Evolutionary conservation across 2,113 vertebrate species (phyloP), one percentile per base, ranked within the genome.

Genomic region (Neodontobutis hainanensis): DNA sequence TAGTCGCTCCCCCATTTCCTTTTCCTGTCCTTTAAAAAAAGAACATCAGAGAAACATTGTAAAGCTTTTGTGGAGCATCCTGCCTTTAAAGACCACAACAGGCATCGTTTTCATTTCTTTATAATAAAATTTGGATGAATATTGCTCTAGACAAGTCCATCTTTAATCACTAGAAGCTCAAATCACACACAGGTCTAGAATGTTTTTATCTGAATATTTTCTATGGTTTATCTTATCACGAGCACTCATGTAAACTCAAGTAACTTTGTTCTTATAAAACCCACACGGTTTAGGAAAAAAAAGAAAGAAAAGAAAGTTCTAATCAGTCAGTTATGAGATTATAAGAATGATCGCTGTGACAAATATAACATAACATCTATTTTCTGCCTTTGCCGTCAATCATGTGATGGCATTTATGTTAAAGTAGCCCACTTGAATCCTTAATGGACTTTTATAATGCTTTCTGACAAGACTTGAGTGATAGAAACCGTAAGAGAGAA

Each of bases 11-110:
- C 58, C 14, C 14, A 40, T 65, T 63, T 79, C 15, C 27, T 67
- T 38, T 70, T 68, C 47, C 32, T 74, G 38, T 67, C 58, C 65
- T 78, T 11, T 60, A 50, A 69, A 42, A 72, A 80, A 61, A 14
- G 47, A 76, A 75, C 70, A 85, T 86, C 81, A 83, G 65, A 87
- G 72, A 46, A 72, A 55, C 71, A 69, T 40, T 75, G 44, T 62
- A 59, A 77, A 52, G 16, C 42, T 65, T 71, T 46, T 0, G 11
- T 52, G 32, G 38, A 50, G 56, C 49, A 38, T 77, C 60, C 63
- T 72, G 47, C 65, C 70, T 78, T 83, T 46, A 83, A 78, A 74
- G 60, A 58, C 49, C 47, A 32, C 10, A 79, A 83, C 81, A 68
- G 80, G 64, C 65, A 68, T 49, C 11, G 38, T 78, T 80, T 82